Evolutionary conservation across 2,113 vertebrate genomes (phyloP).

Genomic region (Pseudopodoces humilis): DNA sequence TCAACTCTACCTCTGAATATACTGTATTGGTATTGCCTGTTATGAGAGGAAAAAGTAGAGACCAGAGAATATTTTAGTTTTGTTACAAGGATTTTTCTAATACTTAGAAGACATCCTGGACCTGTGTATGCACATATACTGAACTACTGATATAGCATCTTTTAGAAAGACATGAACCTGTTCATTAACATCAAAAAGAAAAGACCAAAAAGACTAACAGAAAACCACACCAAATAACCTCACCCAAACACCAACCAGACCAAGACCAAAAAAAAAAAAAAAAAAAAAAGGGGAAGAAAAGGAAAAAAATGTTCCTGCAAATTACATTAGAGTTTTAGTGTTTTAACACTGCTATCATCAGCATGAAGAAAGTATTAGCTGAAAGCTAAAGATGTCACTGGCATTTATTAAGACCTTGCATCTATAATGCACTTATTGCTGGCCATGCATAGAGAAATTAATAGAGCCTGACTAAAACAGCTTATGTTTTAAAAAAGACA

Average conservation of each 20-base stretch:
- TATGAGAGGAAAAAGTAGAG: not conserved
- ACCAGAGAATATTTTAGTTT: not conserved
- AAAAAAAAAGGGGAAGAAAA: not conserved
- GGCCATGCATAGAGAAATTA: not conserved
- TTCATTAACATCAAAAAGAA: not conserved
- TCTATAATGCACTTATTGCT: not conserved
- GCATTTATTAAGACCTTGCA: not conserved
- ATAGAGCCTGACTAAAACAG: not conserved
- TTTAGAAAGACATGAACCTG: not conserved
- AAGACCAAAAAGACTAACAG: not conserved
- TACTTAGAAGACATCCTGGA: not conserved
- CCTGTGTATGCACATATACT: accelerated
- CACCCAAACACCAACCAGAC: not conserved
- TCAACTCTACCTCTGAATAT: not conserved
- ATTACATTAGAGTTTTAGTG: not conserved
- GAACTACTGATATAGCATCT: not conserved
- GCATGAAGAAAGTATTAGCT: not conserved
- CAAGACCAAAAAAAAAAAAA: not conserved
- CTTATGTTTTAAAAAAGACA: not conserved
- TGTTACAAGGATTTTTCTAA: not conserved
- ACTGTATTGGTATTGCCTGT: not conserved
- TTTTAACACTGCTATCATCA: not conserved
- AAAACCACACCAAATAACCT: not conserved
- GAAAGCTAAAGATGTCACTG: not conserved
- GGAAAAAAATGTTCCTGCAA: not conserved